Percentiles rank a stretch among this genome's conserved stretches.
These are phyloP conservation scores for Numida meleagris DNA, from an alignment of 2,113 vertebrate genomes.

Conservation along the genomic window DNA sequence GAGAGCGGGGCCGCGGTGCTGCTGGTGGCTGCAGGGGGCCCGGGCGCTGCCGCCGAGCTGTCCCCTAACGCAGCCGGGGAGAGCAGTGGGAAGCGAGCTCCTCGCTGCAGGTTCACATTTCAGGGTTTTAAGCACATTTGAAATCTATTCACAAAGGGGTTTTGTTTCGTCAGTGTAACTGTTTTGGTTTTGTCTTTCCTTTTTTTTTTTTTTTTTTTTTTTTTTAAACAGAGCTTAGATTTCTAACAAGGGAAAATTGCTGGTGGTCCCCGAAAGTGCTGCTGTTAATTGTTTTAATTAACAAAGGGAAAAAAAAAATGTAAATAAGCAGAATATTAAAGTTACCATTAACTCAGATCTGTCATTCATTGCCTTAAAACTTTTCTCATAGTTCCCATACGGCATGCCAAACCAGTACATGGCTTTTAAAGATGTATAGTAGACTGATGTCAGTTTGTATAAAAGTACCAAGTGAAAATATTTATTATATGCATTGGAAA, in stretches of 20 bases:
- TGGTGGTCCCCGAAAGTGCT: conserved; percentile 75
- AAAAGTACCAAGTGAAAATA: conserved; percentile 97
- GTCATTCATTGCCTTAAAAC: conserved; percentile 97
- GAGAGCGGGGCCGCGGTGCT: too few relatives aligned
- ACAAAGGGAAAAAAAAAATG: conserved; percentile 74
- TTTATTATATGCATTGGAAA: conserved; percentile 98
- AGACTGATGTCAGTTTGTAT: conserved; percentile 96
- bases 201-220: neutral
- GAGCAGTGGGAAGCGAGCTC: neutral
- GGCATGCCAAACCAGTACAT: conserved; percentile 88
- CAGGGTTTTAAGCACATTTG: conserved; percentile 67
- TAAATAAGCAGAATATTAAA: conserved; percentile 78
- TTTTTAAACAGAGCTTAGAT: conserved; percentile 67
- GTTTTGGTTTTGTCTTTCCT: neutral
- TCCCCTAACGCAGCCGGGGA: neutral
- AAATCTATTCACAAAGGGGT: conserved; percentile 59
- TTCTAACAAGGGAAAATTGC: conserved; percentile 70
- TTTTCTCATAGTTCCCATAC: conserved; percentile 86
- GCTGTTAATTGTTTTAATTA: conserved; percentile 77
- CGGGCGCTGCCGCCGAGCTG: too few relatives aligned
- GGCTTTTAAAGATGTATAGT: conserved; percentile 92
- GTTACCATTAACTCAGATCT: conserved; percentile 77
- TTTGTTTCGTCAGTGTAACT: conserved; percentile 52
- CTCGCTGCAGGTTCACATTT: conserved; percentile 43
- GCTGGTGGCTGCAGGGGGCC: too few relatives aligned